These are phyloP conservation scores for Meiosimyza platycephala DNA, from an alignment of 2,888 invertebrate genomes.

Conservation along the genomic window DNA sequence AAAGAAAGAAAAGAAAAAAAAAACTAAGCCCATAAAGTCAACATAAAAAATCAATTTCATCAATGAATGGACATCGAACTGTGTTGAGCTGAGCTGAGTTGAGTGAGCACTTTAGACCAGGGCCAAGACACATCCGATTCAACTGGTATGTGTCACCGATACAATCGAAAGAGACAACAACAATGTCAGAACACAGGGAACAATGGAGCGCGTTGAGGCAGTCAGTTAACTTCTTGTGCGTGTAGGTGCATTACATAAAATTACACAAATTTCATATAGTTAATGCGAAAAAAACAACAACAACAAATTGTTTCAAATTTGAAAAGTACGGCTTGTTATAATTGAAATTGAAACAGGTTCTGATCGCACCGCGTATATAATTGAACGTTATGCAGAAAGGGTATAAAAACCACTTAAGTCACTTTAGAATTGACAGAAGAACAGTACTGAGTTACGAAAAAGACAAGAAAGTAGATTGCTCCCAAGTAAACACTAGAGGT, in stretches of 20 bases:
- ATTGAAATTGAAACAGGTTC: constrained; percentile 54
- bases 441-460: constrained; percentile 1
- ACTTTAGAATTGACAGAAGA: constrained; percentile 12
- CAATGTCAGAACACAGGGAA: neutral
- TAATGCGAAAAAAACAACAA: neutral
- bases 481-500: constrained; percentile 50
- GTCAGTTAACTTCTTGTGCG: constrained; percentile 23
- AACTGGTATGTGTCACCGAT: constrained; percentile 15
- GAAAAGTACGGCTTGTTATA: constrained; percentile 31
- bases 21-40: constrained; percentile 41
- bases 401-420: constrained; percentile 45
- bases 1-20: constrained; percentile 28
- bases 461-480: constrained; percentile 55
- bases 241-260: constrained; percentile 35
- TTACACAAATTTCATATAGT: constrained; percentile 37
- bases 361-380: neutral
- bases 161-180: neutral
- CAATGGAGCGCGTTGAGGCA: neutral
- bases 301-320: neutral
- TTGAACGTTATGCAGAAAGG: neutral
- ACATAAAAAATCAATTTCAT: constrained; percentile 61
- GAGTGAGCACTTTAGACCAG: neutral
- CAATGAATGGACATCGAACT: constrained; percentile 50
- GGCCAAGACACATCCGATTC: no score
- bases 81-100: constrained; percentile 3